phyloP scores from a whole-genome alignment of 92 coral and sea anemone species.

The Epizoanthus illoricatus region DNA sequence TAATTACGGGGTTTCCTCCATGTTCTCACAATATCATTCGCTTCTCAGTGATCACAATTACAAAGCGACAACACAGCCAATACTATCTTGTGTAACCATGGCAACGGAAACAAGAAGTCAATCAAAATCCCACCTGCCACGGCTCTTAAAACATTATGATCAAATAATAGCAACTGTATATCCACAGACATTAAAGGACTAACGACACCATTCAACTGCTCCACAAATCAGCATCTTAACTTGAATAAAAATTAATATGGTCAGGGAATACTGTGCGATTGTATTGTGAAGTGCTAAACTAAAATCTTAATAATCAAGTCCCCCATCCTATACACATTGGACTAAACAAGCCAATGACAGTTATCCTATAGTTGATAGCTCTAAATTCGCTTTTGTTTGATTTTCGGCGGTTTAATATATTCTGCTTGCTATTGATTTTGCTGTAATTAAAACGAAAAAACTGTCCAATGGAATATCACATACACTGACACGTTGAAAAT shows the following conservation, averaged over 20 bases:
- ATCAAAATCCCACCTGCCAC: conserved; percentile 15
- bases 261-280: neutral
- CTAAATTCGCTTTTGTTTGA: conserved; percentile 11
- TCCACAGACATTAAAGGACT: neutral
- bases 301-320: neutral
- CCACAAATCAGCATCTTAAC: neutral
- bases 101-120: neutral
- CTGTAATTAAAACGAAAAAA: conserved; percentile 18
- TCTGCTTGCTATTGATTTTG: neutral
- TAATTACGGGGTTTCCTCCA: no score
- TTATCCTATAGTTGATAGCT: neutral
- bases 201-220: neutral
- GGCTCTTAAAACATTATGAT: conserved; percentile 25
- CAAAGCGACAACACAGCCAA: neutral
- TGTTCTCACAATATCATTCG: no score
- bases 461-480: conserved; percentile 4
- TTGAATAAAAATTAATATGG: neutral
- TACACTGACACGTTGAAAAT: conserved; percentile 10
- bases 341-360: conserved; percentile 1
- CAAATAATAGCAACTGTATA: conserved; percentile 16
- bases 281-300: neutral
- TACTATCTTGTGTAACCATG: neutral
- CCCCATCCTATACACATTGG: no score
- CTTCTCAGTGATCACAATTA: neutral
- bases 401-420: conserved; percentile 15